Conservation (phyloP, 2,888 invertebrate species). For the Mamestra brassicae region DNA sequence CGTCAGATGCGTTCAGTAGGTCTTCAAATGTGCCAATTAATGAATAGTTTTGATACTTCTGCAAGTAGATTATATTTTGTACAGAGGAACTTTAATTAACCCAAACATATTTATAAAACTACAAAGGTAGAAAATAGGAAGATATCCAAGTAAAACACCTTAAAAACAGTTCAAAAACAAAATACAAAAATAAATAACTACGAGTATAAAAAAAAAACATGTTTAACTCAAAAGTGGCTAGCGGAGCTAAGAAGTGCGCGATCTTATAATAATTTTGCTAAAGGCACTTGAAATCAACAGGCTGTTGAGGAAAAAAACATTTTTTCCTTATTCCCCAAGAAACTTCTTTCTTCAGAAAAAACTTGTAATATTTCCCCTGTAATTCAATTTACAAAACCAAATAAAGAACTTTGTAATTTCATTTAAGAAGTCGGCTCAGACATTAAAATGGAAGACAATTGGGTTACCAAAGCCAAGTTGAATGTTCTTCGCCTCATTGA, state of each 20-base stretch:
- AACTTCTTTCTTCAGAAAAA: slow-evolving; percentile 43
- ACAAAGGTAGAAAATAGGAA: background rate
- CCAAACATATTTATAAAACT: background rate
- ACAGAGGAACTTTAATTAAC: background rate
- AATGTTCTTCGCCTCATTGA: slow-evolving; percentile 14
- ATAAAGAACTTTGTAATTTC: slow-evolving; percentile 48
- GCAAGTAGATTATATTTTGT: background rate
- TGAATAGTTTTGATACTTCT: background rate
- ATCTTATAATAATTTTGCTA: slow-evolving; percentile 49
- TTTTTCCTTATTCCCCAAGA: slow-evolving; percentile 20
- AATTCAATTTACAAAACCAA: slow-evolving; percentile 52
- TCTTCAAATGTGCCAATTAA: background rate
- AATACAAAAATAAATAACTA: slow-evolving; percentile 1
- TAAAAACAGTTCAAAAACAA: slow-evolving; percentile 14
- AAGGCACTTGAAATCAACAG: slow-evolving; percentile 41
- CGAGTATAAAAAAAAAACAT: slow-evolving; percentile 8
- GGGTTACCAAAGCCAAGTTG: background rate
- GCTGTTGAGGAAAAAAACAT: slow-evolving; percentile 23
- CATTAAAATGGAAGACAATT: slow-evolving; percentile 32
- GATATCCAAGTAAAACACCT: background rate
- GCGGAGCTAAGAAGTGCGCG: background rate
- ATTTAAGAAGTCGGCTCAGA: slow-evolving; percentile 22
- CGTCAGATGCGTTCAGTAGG: background rate
- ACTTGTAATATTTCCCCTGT: slow-evolving; percentile 29
- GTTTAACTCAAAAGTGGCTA: slow-evolving; percentile 14